These are phyloP conservation scores for Siniperca scherzeri DNA, from an alignment of 2,797 vertebrate genomes.

Conservation along the genomic window DNA sequence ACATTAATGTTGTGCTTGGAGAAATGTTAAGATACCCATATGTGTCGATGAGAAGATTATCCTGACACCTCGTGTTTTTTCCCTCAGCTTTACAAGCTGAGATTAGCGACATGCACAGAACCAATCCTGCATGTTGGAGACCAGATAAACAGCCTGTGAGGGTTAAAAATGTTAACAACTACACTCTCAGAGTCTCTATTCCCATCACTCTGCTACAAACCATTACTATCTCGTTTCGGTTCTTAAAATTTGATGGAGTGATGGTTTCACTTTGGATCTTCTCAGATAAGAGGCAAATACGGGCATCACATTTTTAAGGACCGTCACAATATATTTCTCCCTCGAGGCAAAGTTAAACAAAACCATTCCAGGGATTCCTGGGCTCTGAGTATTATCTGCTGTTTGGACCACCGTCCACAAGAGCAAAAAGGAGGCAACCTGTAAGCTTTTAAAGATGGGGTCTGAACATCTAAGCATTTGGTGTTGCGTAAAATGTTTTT, in stretches of 20 bases:
- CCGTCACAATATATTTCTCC: slow-evolving; percentile 79
- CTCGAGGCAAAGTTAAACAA: slow-evolving; percentile 79
- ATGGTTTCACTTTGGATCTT: slow-evolving; percentile 69
- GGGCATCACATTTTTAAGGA: slow-evolving; percentile 78
- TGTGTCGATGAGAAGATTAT: slow-evolving; percentile 43
- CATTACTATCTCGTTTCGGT: slow-evolving; percentile 70
- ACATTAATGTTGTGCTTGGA: slow-evolving; percentile 22
- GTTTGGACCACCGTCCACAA: slow-evolving; percentile 78
- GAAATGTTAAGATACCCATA: slow-evolving; percentile 51
- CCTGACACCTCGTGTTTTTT: slow-evolving; percentile 40
- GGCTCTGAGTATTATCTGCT: slow-evolving; percentile 78
- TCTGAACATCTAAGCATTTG: slow-evolving; percentile 54
- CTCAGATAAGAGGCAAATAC: slow-evolving; percentile 71
- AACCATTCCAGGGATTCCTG: slow-evolving; percentile 85
- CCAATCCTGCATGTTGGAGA: slow-evolving; percentile 51
- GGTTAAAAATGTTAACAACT: slow-evolving; percentile 67
- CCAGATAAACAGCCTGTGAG: slow-evolving; percentile 67
- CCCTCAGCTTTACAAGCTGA: slow-evolving; percentile 36
- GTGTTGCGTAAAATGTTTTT: slow-evolving; percentile 62
- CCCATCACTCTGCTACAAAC: slow-evolving; percentile 54
- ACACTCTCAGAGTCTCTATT: slow-evolving; percentile 26
- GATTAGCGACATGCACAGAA: slow-evolving; percentile 47
- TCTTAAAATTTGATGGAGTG: slow-evolving; percentile 73
- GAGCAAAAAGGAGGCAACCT: slow-evolving; percentile 57
- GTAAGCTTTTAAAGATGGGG: slow-evolving; percentile 66